phyloP scores from a whole-genome alignment of 2,113 vertebrate species.

The Indicator maculatus region DNA sequence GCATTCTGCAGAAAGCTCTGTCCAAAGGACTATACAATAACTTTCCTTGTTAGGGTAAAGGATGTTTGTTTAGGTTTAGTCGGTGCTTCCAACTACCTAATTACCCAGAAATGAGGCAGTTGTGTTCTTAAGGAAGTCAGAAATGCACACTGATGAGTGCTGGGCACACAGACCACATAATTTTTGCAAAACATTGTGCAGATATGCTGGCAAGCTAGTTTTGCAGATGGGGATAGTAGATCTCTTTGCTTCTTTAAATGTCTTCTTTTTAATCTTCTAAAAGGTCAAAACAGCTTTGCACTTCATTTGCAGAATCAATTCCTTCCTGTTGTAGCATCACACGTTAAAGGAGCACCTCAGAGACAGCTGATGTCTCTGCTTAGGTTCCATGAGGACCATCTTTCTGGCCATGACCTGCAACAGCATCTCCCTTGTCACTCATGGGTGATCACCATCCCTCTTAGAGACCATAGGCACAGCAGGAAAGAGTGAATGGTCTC shows the following conservation, averaged over 20 bases:
- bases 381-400: not conserved
- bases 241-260: not conserved
- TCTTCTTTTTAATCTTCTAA: not conserved
- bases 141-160: not conserved
- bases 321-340: not conserved
- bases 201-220: not conserved
- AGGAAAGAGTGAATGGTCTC: not conserved
- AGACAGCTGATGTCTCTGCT: not conserved
- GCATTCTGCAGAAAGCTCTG: not conserved
- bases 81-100: constrained; percentile 6
- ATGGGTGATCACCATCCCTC: not conserved
- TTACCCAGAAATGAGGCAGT: constrained; percentile 28
- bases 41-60: constrained; percentile 43
- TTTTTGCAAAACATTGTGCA: not conserved
- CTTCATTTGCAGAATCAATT: not conserved
- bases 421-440: not conserved
- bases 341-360: not conserved
- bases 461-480: not conserved
- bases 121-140: not conserved
- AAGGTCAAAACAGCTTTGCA: not conserved
- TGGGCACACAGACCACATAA: not conserved
- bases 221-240: not conserved
- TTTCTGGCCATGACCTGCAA: not conserved
- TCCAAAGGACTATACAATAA: constrained; percentile 42
- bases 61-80: constrained; percentile 58